Base-by-base conservation (phyloP, 1,140 invertebrate genomes). In the Charaxes varanes region DNA sequence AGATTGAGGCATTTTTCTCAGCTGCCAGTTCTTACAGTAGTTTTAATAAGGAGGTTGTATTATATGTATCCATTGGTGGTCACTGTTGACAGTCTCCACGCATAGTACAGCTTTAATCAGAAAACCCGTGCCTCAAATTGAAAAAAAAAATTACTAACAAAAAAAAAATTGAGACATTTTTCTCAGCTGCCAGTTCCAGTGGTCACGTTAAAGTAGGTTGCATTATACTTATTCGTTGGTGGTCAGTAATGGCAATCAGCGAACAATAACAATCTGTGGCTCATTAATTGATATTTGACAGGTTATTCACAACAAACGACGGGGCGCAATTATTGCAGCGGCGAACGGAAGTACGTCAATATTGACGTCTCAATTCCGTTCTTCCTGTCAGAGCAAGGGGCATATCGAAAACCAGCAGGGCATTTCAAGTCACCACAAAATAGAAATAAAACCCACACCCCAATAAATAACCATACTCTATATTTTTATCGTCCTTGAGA, bases 221-320 rank as follows among this genome's bases (percentile, higher is more conserved):
- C 47, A 55, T 44, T 42, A 10, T 35, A 19, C 35, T 17, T 53
- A 24, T 35, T 46, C 41, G 53, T 56, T 33, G 64, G 66, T 70
- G 69, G 65, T 49, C 65, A 32, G 28, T 51, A 44, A 49, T 55
- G 6, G n/a, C 7, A 14, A 15, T 28, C 26, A 7, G 12, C 15
- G 26, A 2, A 17, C 15, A 17, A 18, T 17, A 11, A 31, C 6
- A 51, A 65, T 72, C 53, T 62, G 51, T 59, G 35, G 36, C 55
- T 71, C 69, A 68, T 78, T 78, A 82, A 76, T 78, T 53, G 44
- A 47, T 18, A 36, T 60, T 54, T 76, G 74, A 78, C 69, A 68
- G 58, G 50, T 71, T 65, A 64, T 74, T 76, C 73, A 78, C 71
- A 80, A 80, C 69, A 78, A 76, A 40, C 78, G 70, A 73, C 72